Evolutionary conservation across 2,888 invertebrate species (phyloP).

Genomic region (Drosophila paracracens): DNA sequence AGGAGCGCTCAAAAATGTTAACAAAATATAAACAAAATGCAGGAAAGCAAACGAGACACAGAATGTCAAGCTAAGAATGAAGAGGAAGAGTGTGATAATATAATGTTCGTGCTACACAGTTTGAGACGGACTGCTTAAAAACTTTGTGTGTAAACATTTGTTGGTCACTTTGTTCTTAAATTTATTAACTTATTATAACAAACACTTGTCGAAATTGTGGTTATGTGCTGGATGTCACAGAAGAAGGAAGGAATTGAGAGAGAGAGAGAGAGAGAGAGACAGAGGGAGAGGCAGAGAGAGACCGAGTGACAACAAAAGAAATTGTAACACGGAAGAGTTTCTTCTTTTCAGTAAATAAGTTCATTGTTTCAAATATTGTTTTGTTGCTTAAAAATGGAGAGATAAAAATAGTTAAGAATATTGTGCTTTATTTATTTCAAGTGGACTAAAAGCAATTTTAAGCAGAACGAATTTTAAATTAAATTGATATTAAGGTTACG

Average conservation of each 20-base stretch:
- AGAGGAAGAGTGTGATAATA: slow-evolving; percentile 1
- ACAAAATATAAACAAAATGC: slow-evolving; percentile 43
- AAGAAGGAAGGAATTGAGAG: background rate
- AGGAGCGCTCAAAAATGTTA: slow-evolving; percentile 40
- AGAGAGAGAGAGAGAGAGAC: background rate
- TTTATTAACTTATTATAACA: slow-evolving; percentile 26
- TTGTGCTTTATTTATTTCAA: background rate
- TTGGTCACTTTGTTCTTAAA: slow-evolving; percentile 9
- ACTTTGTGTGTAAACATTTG: slow-evolving; percentile 14
- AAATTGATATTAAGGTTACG: background rate
- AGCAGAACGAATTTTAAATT: background rate
- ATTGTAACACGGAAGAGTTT: background rate
- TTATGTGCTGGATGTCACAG: background rate
- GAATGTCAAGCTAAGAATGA: background rate
- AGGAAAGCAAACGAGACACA: slow-evolving; percentile 15
- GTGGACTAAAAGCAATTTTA: background rate
- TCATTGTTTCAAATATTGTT: background rate
- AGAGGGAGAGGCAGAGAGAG: too few species aligned
- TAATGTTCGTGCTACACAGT: background rate
- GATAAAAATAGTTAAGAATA: background rate
- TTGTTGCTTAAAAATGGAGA: background rate
- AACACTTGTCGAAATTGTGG: slow-evolving; percentile 8
- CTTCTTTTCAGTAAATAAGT: background rate
- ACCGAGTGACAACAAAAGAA: background rate
- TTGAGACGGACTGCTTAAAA: slow-evolving; percentile 1